phyloP scores from a whole-genome alignment of 2,888 invertebrate species.

The Artemia sp. region DNA sequence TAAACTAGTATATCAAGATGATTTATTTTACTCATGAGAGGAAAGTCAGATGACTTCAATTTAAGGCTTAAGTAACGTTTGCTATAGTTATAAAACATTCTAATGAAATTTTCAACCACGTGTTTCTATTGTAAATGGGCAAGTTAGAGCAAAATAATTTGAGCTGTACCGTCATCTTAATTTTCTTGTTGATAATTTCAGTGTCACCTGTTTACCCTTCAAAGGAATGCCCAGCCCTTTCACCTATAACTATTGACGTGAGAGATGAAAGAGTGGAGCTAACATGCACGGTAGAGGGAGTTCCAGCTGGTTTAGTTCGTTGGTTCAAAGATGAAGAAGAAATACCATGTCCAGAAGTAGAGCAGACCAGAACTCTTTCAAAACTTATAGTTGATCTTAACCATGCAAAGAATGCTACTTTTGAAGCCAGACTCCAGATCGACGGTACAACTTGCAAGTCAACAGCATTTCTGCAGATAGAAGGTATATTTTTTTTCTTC shows the following conservation, averaged over 20 bases:
- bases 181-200: too few species aligned
- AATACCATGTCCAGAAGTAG: constrained; percentile 4
- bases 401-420: constrained; percentile 23
- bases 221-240: not conserved
- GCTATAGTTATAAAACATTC: too few species aligned
- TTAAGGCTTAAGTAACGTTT: too few species aligned
- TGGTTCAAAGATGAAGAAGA: constrained; percentile 1
- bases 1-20: too few species aligned
- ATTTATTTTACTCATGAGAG: too few species aligned
- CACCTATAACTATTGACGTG: not conserved
- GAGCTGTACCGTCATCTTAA: too few species aligned
- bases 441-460: not conserved
- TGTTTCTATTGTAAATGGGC: too few species aligned
- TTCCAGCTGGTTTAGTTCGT: not conserved
- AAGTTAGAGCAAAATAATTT: too few species aligned
- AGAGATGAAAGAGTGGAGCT: not conserved
- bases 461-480: not conserved
- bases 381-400: constrained; percentile 25
- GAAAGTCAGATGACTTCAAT: too few species aligned
- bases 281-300: constrained; percentile 3
- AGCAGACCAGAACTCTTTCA: not conserved
- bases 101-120: too few species aligned
- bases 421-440: not conserved
- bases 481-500: too few species aligned
- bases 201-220: not conserved